Conservation (phyloP, 2,888 invertebrate species). For the Teleogryllus oceanicus region DNA sequence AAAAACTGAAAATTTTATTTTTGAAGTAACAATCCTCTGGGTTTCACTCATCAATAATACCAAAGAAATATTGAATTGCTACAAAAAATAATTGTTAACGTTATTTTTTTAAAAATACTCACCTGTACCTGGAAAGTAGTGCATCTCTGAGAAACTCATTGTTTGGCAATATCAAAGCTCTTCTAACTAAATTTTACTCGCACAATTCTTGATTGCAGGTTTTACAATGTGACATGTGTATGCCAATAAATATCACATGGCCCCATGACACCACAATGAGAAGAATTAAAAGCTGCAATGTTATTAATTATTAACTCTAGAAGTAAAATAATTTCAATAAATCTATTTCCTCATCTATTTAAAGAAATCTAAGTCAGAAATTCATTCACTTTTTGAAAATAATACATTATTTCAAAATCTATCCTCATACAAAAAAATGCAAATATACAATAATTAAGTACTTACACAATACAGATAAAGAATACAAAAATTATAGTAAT, state of each 20-base stretch:
- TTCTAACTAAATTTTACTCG: neutral
- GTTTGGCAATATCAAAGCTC: slow-evolving; percentile 34
- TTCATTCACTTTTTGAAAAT: no score
- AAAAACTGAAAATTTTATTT: neutral
- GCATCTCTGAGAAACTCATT: slow-evolving; percentile 78
- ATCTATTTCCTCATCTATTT: no score
- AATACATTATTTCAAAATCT: no score
- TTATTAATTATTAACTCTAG: neutral
- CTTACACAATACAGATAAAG: no score
- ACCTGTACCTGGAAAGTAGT: slow-evolving; percentile 68
- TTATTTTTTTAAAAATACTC: slow-evolving; percentile 28
- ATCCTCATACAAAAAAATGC: no score
- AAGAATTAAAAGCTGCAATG: slow-evolving; percentile 39
- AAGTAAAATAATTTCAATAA: no score
- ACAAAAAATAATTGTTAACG: neutral
- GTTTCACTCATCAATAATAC: neutral
- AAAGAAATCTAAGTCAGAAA: no score
- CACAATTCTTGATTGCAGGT: slow-evolving; percentile 24
- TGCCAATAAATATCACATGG: slow-evolving; percentile 52
- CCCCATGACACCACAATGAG: slow-evolving; percentile 54
- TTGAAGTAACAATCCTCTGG: neutral
- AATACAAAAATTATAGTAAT: no score
- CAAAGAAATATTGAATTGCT: neutral
- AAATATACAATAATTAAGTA: no score
- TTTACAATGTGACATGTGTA: slow-evolving; percentile 38